These are phyloP conservation scores for Globodera rostochiensis DNA, from an alignment of 1,140 invertebrate genomes.

Conservation along the genomic window DNA sequence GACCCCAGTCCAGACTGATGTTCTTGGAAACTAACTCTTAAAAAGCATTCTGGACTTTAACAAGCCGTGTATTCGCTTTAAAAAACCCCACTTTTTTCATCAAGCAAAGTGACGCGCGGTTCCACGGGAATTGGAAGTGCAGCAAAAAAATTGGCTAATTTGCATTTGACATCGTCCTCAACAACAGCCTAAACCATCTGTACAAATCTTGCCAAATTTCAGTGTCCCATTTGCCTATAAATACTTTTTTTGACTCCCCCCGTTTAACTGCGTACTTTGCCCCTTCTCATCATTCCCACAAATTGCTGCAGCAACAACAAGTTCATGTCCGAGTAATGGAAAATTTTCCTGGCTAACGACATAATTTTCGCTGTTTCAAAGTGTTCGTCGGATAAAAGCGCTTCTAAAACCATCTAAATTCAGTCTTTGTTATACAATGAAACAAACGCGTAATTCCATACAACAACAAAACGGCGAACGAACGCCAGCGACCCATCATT, in stretches of 20 bases:
- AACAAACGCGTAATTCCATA: not conserved
- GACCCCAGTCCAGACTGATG: not conserved
- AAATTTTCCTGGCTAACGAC: not conserved
- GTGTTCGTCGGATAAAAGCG: not conserved
- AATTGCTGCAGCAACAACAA: not conserved
- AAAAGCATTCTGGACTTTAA: not conserved
- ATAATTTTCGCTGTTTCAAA: not conserved
- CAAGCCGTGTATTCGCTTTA: not conserved
- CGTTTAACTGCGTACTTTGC: not conserved
- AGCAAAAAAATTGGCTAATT: not conserved
- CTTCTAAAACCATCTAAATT: not conserved
- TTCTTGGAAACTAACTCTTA: not conserved
- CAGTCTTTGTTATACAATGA: too few relatives aligned
- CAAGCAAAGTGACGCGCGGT: not conserved
- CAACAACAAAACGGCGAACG: not conserved
- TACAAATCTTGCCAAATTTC: not conserved
- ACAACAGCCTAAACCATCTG: not conserved
- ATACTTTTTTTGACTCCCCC: too few relatives aligned
- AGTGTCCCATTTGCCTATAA: too few relatives aligned
- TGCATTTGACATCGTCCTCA: not conserved
- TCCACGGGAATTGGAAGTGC: not conserved
- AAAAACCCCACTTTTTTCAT: not conserved
- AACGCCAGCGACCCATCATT: not conserved
- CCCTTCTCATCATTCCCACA: not conserved
- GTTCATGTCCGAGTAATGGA: not conserved